Conservation (phyloP, 2,113 vertebrate genomes). For the crab-eating macaque (Macaca fascicularis) region DNA sequence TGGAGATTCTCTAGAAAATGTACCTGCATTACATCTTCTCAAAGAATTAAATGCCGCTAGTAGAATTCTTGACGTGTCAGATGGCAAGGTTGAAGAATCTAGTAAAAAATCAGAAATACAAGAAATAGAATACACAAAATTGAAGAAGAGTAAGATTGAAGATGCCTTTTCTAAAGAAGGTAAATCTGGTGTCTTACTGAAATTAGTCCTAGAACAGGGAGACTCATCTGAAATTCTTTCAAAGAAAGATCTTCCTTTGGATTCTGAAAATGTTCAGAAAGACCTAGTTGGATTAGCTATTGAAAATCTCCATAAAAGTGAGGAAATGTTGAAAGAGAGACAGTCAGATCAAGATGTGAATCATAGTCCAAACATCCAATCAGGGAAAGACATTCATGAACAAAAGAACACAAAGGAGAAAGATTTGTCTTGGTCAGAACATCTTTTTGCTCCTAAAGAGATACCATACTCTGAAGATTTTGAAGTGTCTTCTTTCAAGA, state of each 20-base stretch:
- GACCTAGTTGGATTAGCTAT: slow-evolving; percentile 53
- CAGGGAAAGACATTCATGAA: slow-evolving; percentile 51
- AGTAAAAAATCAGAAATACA: slow-evolving; percentile 85
- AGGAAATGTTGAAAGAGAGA: slow-evolving; percentile 56
- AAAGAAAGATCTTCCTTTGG: slow-evolving; percentile 66
- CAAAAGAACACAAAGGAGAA: slow-evolving; percentile 72
- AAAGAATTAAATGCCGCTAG: slow-evolving; percentile 65
- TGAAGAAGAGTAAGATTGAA: slow-evolving; percentile 75
- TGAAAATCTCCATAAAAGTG: slow-evolving; percentile 59
- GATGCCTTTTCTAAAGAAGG: slow-evolving; percentile 50
- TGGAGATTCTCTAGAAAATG: slow-evolving; percentile 79
- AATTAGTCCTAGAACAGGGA: slow-evolving; percentile 78
- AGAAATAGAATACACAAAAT: slow-evolving; percentile 83
- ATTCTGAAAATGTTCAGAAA: slow-evolving; percentile 62
- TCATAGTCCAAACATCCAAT: slow-evolving; percentile 14
- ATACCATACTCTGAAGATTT: slow-evolving; percentile 81
- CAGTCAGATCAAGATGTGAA: slow-evolving; percentile 50
- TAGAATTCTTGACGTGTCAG: slow-evolving; percentile 54
- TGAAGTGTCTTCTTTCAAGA: slow-evolving; percentile 80
- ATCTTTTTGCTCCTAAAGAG: slow-evolving; percentile 71
- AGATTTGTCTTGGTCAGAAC: slow-evolving; percentile 69
- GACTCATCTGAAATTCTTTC: slow-evolving; percentile 68
- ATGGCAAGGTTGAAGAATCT: slow-evolving; percentile 62
- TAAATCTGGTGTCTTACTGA: slow-evolving; percentile 79
- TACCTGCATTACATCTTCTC: slow-evolving; percentile 63